Evolutionary conservation across 2,797 vertebrate genomes (phyloP).

Genomic region (Hylomyscus alleni): DNA sequence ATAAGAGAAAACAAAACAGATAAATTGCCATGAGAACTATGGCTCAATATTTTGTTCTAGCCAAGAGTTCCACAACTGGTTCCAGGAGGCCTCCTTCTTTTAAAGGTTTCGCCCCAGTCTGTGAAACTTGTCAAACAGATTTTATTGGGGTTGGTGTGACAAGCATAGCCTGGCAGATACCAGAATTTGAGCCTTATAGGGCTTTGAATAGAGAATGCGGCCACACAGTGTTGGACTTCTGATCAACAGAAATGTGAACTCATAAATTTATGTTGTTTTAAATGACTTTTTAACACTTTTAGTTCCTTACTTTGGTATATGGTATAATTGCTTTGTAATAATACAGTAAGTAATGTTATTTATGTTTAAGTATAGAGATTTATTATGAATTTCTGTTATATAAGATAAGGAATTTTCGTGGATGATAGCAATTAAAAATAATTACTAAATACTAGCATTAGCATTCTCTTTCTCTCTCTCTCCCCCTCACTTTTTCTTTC

Average conservation of each 20-base stretch:
- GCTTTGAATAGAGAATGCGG: not conserved
- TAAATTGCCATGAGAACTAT: no score
- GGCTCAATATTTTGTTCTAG: no score
- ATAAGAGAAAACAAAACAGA: no score
- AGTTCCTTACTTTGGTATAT: conserved; percentile 36
- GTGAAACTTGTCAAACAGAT: no score
- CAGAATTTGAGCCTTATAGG: not conserved
- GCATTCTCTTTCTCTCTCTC: not conserved
- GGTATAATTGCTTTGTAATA: conserved; percentile 23
- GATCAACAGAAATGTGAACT: not conserved
- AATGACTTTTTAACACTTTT: conserved; percentile 15
- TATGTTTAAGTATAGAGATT: conserved; percentile 23
- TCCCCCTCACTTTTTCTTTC: not conserved
- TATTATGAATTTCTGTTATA: conserved; percentile 40
- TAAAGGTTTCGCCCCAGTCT: no score
- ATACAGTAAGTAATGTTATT: not conserved
- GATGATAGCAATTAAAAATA: not conserved
- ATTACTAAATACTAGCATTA: not conserved
- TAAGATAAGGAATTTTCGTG: conserved; percentile 22
- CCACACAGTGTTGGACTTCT: not conserved
- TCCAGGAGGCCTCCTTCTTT: no score
- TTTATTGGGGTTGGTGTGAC: no score
- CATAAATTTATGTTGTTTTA: conserved; percentile 44
- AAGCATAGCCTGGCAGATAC: not conserved
- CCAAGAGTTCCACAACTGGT: no score